Conservation (phyloP, 2,888 invertebrate species). For the Polydrusus cervinus region DNA sequence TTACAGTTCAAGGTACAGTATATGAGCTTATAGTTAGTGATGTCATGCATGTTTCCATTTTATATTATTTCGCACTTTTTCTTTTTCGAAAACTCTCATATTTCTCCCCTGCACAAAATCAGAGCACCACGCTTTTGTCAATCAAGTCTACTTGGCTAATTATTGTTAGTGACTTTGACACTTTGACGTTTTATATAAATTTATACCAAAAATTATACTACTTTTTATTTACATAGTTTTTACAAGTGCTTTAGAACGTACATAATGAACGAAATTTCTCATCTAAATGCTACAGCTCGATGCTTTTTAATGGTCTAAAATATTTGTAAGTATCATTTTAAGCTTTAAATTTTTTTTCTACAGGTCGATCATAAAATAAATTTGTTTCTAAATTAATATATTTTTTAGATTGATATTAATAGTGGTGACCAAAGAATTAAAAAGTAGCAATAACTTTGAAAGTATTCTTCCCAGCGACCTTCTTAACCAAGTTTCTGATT, state of each 20-base stretch:
- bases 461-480: not conserved
- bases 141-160: conserved; percentile 82
- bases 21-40: too few relatives aligned
- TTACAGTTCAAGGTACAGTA: too few relatives aligned
- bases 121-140: not conserved
- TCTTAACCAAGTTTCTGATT: conserved; percentile 57
- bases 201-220: conserved; percentile 27
- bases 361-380: not conserved
- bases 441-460: conserved; percentile 7
- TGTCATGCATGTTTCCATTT: too few relatives aligned
- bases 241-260: conserved; percentile 43
- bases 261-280: conserved; percentile 48
- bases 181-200: conserved; percentile 44
- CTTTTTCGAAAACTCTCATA: too few relatives aligned
- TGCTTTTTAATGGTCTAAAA: conserved; percentile 59
- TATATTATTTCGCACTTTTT: too few relatives aligned
- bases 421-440: conserved; percentile 11
- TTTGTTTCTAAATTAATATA: not conserved
- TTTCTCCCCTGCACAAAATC: not conserved
- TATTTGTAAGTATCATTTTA: conserved; percentile 56
- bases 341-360: not conserved
- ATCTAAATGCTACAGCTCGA: conserved; percentile 54
- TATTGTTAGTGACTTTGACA: conserved; percentile 32
- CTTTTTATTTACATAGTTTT: conserved; percentile 43
- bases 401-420: conserved; percentile 29